A percentile compares a stretch with the other conserved stretches of the same genome.
Conservation (phyloP, 1,140 invertebrate genomes). For the Penaeus japonicus region DNA sequence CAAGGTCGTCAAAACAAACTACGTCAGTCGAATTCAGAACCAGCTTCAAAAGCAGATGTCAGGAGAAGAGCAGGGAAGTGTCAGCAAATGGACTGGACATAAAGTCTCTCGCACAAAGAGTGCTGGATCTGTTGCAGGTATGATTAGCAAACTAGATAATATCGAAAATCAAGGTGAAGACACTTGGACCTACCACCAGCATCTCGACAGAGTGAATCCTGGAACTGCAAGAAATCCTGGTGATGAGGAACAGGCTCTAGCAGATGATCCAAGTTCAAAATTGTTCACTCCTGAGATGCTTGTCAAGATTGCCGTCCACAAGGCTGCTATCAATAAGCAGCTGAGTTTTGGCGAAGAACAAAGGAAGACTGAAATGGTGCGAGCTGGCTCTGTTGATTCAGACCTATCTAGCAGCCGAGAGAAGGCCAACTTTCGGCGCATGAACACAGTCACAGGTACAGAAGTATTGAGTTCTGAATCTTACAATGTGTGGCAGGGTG, state of each 20-base stretch:
- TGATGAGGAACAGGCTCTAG: background rate
- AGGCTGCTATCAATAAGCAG: slow-evolving; percentile 66
- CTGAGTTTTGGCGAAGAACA: slow-evolving; percentile 62
- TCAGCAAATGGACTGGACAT: background rate
- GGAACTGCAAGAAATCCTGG: background rate
- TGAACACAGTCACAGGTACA: slow-evolving; percentile 35
- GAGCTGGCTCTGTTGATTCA: slow-evolving; percentile 22
- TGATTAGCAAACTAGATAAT: background rate
- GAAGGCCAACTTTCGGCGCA: background rate
- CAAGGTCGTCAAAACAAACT: slow-evolving; percentile 1
- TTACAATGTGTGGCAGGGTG: slow-evolving; percentile 11
- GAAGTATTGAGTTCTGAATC: background rate
- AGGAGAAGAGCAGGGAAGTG: background rate
- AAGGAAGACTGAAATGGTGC: background rate
- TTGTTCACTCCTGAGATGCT: slow-evolving; percentile 59
- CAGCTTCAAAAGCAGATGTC: background rate
- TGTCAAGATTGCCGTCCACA: slow-evolving; percentile 65
- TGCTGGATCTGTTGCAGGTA: slow-evolving; percentile 12
- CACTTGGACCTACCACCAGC: too few species aligned
- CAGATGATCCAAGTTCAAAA: slow-evolving; percentile 19
- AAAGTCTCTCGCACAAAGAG: slow-evolving; percentile 17
- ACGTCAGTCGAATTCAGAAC: slow-evolving; percentile 17
- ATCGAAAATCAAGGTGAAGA: background rate
- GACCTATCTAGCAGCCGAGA: background rate
- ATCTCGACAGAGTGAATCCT: background rate